Evolutionary conservation across 2,113 vertebrate genomes (phyloP), one percentile per base, ranked within the genome.

Genomic region (Ceyx melanurus): DNA sequence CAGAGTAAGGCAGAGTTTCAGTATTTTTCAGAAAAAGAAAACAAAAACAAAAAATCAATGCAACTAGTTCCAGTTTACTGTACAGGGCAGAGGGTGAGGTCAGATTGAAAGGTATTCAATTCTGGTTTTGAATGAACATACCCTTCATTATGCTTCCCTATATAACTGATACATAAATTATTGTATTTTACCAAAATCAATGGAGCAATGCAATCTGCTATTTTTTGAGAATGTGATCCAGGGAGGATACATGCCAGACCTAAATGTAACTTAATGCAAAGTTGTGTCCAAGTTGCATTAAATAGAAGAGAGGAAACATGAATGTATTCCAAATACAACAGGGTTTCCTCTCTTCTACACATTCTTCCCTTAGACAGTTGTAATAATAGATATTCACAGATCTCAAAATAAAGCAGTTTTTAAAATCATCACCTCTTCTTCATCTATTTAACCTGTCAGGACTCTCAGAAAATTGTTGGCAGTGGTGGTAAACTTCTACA

Each of bases 71-170:
- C 37, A 61, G 54, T 57, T 82, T 77, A 53, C 87, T 88, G 45
- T 51, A 54, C 35, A 72, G 48, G 56, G 56, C 51, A 83, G 40
- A 92, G 33, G 35, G 26, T 62, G 12, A 90, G 33, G 42, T 53
- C 45, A 54, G 51, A 82, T 33, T 83, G 73, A 92, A 88, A 92
- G 75, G 26, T 76, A 90, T 65, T 94, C 10, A 80, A 1, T 82
- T 93, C 57, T 68, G 42, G 11, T 61, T 91, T 89, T 92, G 73
- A 91, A 89, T 46, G 29, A 94, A 92, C 42, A 25, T 65, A 50
- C 10, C 3, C 13, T 83, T 80, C 56, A 64, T 73, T 83, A 76
- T 46, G 20, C 26, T 88, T 82, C 43, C 23, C 11, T 50, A 29
- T 37, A 45, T 15, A 61, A 73, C 5, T 56, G 31, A 75, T 64